Evolutionary conservation across 2,113 vertebrate species (phyloP).

Genomic region (Anolis carolinensis): DNA sequence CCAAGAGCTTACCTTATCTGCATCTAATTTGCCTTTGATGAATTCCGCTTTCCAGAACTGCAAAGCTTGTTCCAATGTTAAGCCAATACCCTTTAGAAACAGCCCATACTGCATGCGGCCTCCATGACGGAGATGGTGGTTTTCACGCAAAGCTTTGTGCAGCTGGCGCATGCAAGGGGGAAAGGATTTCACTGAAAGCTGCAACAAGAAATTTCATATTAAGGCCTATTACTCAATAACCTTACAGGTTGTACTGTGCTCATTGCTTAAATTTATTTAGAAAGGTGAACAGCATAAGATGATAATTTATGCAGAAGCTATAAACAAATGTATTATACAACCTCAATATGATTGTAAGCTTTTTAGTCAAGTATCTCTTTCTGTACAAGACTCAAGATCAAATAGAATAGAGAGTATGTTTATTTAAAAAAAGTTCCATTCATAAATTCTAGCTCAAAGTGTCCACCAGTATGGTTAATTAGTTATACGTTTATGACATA

Average conservation of each 20-base stretch:
- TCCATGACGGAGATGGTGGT: conserved; percentile 93
- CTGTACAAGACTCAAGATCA: conserved; percentile 29
- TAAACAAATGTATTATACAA: background rate
- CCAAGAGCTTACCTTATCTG: conserved; percentile 88
- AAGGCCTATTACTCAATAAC: background rate
- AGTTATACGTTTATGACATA: background rate
- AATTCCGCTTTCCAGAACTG: conserved; percentile 98
- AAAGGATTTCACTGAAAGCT: conserved; percentile 91
- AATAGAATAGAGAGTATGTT: background rate
- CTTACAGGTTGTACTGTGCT: background rate
- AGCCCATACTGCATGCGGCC: conserved; percentile 97
- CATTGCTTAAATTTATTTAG: conserved; percentile 31
- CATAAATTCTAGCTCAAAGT: too few species aligned
- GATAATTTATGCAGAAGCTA: background rate
- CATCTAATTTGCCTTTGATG: conserved; percentile 90
- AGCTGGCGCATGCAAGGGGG: conserved; percentile 95
- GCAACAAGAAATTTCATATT: conserved; percentile 24
- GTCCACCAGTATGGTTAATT: conserved; percentile 3
- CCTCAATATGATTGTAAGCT: background rate
- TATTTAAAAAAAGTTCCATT: too few species aligned
- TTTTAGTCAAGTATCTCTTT: background rate
- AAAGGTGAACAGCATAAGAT: conserved; percentile 40
- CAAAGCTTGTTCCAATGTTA: conserved; percentile 93
- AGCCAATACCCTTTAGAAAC: conserved; percentile 94
- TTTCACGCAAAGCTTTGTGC: conserved; percentile 87